Evolutionary conservation across 2,797 vertebrate species (phyloP).

Genomic region (Gobio occitaniae): DNA sequence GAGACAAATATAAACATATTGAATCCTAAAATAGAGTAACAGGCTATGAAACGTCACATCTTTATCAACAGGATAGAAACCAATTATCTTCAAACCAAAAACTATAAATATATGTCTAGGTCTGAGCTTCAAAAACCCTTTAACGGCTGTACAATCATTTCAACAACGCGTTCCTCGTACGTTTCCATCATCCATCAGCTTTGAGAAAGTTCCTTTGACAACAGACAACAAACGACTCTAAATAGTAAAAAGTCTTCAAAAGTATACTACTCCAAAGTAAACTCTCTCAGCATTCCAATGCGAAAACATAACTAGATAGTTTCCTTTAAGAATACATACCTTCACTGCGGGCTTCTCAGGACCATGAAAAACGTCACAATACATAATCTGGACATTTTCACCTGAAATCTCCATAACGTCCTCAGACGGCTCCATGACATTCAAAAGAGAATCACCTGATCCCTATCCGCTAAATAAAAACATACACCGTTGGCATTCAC

Average conservation of each 20-base stretch:
- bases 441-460: slow-evolving; percentile 20
- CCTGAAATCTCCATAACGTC: slow-evolving; percentile 52
- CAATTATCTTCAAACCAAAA: slow-evolving; percentile 4
- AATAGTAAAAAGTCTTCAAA: neutral
- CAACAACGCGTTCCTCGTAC: neutral
- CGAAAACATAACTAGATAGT: neutral
- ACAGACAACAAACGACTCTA: neutral
- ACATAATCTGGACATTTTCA: slow-evolving; percentile 57
- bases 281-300: neutral
- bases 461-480: slow-evolving; percentile 17
- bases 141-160: neutral
- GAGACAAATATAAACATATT: slow-evolving; percentile 20
- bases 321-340: slow-evolving; percentile 30
- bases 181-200: neutral
- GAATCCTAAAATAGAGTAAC: slow-evolving; percentile 18
- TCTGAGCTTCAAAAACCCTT: neutral
- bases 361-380: slow-evolving; percentile 61
- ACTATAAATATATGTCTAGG: neutral
- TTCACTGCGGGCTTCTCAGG: slow-evolving; percentile 51
- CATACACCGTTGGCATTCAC: neutral
- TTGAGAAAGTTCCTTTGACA: slow-evolving; percentile 1
- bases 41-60: neutral
- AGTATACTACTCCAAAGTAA: neutral
- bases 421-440: slow-evolving; percentile 48
- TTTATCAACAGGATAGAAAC: neutral